Percentiles rank a stretch among this genome's conserved stretches.
Evolutionary conservation across 1,140 invertebrate genomes (phyloP).

Genomic region (Microplitis mediator): DNA sequence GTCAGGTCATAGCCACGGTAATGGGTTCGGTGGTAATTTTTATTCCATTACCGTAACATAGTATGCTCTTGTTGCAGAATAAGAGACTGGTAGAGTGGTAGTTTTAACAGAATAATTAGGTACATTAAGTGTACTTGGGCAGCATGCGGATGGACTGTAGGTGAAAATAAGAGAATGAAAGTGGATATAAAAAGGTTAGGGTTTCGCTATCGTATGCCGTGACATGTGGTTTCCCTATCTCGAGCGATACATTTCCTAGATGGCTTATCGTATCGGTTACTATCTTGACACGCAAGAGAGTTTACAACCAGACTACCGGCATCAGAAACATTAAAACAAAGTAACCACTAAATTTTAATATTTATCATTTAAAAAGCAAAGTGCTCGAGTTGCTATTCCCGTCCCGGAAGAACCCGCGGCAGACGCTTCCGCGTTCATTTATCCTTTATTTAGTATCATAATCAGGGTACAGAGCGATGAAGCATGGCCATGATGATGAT

Average conservation of each 20-base stretch:
- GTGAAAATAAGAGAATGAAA: constrained; percentile 3
- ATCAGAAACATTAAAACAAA: not conserved
- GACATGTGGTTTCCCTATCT: constrained; percentile 25
- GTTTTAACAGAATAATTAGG: constrained; percentile 20
- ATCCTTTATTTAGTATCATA: not conserved
- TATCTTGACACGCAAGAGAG: constrained; percentile 25
- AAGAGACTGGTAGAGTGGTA: not conserved
- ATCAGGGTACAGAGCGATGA: constrained; percentile 16
- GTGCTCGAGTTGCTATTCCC: not conserved
- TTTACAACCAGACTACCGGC: constrained; percentile 29
- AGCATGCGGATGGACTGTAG: not conserved
- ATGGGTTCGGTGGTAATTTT: constrained; percentile 12
- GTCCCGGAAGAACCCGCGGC: not conserved
- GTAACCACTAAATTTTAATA: not conserved
- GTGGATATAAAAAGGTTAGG: not conserved
- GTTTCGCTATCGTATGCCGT: not conserved
- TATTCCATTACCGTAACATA: not conserved
- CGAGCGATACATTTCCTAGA: constrained; percentile 39
- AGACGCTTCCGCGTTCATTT: not conserved
- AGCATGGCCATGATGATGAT: not conserved
- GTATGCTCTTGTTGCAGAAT: too few species aligned
- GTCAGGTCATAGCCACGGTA: constrained; percentile 13
- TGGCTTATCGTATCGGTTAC: constrained; percentile 32
- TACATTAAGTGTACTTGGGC: constrained; percentile 18
- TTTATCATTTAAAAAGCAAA: not conserved